phyloP scores from a whole-genome alignment of 2,113 vertebrate species.

The Hippocampus abdominalis region DNA sequence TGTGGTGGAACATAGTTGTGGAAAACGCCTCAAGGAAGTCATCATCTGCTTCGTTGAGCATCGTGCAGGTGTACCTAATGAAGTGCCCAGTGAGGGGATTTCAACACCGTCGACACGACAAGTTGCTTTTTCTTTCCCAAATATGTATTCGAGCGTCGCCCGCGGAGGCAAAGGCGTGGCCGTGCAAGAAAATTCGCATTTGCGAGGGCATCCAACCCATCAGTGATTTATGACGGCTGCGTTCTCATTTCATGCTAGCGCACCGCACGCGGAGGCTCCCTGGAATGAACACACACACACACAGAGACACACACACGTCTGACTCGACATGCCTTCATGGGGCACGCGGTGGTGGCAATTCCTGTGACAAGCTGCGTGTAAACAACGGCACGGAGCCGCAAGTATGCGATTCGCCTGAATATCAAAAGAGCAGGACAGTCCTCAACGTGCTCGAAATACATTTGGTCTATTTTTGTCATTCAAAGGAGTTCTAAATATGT shows the following conservation, averaged over 20 bases:
- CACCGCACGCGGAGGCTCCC: constrained; percentile 21
- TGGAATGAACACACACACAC: background rate
- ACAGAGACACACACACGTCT: background rate
- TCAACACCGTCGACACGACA: background rate
- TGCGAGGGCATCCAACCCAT: constrained; percentile 10
- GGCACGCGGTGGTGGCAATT: background rate
- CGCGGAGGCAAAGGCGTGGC: background rate
- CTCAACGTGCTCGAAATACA: too few species aligned
- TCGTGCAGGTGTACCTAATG: background rate
- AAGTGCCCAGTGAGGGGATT: background rate
- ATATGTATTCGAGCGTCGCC: background rate
- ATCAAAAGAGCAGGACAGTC: background rate
- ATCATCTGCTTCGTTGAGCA: background rate
- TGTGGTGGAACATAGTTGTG: too few species aligned
- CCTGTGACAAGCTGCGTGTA: background rate
- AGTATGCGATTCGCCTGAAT: background rate
- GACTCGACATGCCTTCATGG: background rate
- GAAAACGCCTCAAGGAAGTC: too few species aligned
- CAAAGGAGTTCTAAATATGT: too few species aligned
- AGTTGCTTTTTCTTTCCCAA: background rate
- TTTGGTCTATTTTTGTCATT: too few species aligned
- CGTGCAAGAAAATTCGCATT: constrained; percentile 10
- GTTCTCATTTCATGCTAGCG: constrained; percentile 43
- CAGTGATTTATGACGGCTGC: constrained; percentile 39
- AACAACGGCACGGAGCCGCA: background rate